Percentiles rank a stretch among this genome's conserved stretches.
Conservation (phyloP, 2,797 vertebrate genomes). For the Garrulus glandarius region DNA sequence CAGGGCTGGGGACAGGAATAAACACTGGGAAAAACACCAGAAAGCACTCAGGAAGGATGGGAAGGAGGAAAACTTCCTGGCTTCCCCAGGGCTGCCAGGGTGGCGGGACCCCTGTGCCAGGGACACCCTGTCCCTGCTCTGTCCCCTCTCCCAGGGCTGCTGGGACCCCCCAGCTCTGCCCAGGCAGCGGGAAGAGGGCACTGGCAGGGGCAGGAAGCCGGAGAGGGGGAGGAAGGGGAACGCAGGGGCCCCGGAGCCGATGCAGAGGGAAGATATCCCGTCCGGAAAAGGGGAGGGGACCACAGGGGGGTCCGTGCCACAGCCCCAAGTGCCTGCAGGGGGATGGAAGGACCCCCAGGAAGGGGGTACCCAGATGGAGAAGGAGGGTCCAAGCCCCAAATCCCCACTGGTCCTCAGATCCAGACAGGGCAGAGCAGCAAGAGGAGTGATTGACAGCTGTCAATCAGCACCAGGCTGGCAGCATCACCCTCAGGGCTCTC, state of each 20-base stretch:
- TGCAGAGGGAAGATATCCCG: constrained; percentile 29
- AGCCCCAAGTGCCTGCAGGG: background rate
- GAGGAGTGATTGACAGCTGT: background rate
- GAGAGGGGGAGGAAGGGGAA: background rate
- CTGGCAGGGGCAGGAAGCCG: background rate
- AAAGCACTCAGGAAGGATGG: background rate
- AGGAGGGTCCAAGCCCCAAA: background rate
- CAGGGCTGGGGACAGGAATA: constrained; percentile 27
- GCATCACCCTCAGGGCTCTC: background rate
- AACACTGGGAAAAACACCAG: background rate
- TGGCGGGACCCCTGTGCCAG: fast-evolving
- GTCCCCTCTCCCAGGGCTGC: background rate
- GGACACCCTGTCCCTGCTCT: background rate
- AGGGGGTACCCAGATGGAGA: background rate
- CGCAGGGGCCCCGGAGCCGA: background rate
- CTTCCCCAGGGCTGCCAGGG: background rate
- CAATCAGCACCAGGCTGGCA: background rate
- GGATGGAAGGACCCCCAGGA: background rate
- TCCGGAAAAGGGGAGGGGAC: constrained; percentile 10
- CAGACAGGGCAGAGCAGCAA: background rate
- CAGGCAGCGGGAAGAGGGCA: background rate
- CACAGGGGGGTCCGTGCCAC: background rate
- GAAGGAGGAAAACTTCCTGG: background rate
- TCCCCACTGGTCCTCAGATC: fast-evolving
- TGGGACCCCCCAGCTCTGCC: background rate